phyloP scores from a whole-genome alignment of 2,113 vertebrate genomes.

The Bubo blakistoni region DNA sequence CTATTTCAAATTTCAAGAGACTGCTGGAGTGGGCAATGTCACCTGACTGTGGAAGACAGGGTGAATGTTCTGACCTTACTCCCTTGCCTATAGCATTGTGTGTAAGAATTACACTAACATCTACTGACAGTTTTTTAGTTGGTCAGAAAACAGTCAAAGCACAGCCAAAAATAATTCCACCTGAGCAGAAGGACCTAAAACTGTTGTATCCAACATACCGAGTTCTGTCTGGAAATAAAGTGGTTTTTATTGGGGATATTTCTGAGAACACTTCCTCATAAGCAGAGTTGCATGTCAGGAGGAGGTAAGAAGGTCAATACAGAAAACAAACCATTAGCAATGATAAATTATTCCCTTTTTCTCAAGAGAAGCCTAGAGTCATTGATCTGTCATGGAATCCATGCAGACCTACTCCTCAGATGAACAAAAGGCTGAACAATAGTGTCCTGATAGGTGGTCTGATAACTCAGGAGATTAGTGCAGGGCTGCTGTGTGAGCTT shows the following conservation, averaged over 20 bases:
- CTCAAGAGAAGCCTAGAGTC: background rate
- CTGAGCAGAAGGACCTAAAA: background rate
- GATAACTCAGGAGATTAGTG: slow-evolving; percentile 13
- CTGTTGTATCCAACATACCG: accelerated
- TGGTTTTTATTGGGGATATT: background rate
- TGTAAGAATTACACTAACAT: background rate
- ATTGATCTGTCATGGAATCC: slow-evolving; percentile 36
- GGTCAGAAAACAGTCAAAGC: background rate
- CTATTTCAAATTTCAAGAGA: background rate
- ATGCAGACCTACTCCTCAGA: background rate
- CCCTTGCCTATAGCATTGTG: background rate
- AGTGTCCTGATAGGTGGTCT: background rate
- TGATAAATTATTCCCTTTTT: background rate
- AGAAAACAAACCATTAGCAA: slow-evolving; percentile 22
- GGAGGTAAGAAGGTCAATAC: background rate
- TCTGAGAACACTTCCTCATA: background rate
- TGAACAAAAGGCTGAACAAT: background rate
- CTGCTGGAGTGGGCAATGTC: background rate
- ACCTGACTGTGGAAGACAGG: background rate
- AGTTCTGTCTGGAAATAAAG: background rate
- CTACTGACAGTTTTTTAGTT: background rate
- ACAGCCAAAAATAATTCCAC: background rate
- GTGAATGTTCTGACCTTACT: background rate
- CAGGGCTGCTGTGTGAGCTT: background rate
- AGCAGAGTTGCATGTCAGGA: background rate